phyloP scores from a whole-genome alignment of 2,113 vertebrate species.

The Actenoides lindsayi region DNA sequence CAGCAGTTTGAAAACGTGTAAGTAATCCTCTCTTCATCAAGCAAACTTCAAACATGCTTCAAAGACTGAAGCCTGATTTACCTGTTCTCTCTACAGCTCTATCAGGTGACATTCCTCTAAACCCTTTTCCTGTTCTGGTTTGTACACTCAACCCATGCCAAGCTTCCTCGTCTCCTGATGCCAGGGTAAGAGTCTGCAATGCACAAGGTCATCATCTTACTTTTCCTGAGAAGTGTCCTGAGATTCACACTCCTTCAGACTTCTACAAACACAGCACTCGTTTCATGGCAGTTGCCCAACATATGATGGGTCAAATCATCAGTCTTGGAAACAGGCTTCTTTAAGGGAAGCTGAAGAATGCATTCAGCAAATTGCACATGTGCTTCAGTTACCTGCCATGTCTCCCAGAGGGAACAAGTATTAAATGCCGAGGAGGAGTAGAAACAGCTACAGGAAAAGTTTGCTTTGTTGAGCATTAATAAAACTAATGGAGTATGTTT shows the following conservation, averaged over 20 bases:
- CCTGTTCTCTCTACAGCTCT: background rate
- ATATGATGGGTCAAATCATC: background rate
- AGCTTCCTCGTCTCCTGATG: background rate
- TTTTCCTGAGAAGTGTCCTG: background rate
- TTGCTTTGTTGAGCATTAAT: slow-evolving; percentile 55
- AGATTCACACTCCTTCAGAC: background rate
- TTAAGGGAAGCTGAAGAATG: background rate
- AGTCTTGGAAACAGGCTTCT: background rate
- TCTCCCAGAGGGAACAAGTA: background rate
- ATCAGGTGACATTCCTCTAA: background rate
- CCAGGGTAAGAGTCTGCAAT: background rate
- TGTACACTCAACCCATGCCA: background rate
- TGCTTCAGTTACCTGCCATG: background rate
- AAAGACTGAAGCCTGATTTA: background rate
- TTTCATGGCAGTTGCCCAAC: background rate
- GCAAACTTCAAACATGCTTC: background rate
- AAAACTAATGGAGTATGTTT: slow-evolving; percentile 54
- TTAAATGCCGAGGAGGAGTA: background rate
- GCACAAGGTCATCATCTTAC: background rate
- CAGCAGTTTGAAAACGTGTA: background rate
- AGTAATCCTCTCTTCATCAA: background rate
- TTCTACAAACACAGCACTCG: background rate
- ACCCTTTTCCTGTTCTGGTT: background rate
- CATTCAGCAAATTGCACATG: background rate
- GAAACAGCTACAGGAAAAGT: slow-evolving; percentile 24